These are phyloP conservation scores for Halocaridina rubra DNA, from an alignment of 2,888 invertebrate species.

Conservation along the genomic window DNA sequence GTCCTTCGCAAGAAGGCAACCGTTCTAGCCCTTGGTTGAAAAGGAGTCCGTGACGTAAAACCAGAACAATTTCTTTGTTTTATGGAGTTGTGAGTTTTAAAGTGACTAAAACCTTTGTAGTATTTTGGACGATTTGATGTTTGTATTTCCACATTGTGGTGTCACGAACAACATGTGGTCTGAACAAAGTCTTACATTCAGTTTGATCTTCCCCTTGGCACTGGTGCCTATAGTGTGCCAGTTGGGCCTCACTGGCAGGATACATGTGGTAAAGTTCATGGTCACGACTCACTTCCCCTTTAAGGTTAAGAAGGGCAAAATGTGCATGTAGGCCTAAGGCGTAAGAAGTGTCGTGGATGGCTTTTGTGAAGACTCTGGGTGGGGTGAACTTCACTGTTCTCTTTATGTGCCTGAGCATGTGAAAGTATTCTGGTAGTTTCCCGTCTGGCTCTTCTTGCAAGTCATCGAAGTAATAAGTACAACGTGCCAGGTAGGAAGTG, in stretches of 20 bases:
- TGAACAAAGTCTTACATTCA: conserved; percentile 29
- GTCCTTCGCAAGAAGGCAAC: no score
- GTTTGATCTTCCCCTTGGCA: conserved; percentile 60
- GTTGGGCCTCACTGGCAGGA: conserved; percentile 49
- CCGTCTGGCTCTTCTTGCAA: neutral
- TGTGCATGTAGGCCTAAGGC: conserved; percentile 60
- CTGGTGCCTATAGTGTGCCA: conserved; percentile 54
- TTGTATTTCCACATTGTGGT: conserved; percentile 49
- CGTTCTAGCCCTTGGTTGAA: no score
- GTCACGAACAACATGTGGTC: conserved; percentile 37
- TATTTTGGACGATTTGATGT: neutral
- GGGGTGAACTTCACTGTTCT: conserved; percentile 52
- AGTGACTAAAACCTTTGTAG: neutral
- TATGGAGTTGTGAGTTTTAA: conserved; percentile 12
- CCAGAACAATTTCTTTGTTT: no score
- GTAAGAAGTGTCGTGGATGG: conserved; percentile 52
- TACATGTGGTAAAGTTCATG: conserved; percentile 53
- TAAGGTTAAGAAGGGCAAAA: conserved; percentile 47
- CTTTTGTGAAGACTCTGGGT: conserved; percentile 44
- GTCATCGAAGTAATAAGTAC: conserved; percentile 59
- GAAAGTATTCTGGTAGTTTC: conserved; percentile 16
- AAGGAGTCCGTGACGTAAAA: no score
- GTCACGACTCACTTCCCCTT: conserved; percentile 20
- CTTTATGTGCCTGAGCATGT: conserved; percentile 49
- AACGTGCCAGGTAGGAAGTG: conserved; percentile 55